Base-by-base conservation (phyloP, 1,140 invertebrate genomes). In the Zaprionus kolodkinae region DNA sequence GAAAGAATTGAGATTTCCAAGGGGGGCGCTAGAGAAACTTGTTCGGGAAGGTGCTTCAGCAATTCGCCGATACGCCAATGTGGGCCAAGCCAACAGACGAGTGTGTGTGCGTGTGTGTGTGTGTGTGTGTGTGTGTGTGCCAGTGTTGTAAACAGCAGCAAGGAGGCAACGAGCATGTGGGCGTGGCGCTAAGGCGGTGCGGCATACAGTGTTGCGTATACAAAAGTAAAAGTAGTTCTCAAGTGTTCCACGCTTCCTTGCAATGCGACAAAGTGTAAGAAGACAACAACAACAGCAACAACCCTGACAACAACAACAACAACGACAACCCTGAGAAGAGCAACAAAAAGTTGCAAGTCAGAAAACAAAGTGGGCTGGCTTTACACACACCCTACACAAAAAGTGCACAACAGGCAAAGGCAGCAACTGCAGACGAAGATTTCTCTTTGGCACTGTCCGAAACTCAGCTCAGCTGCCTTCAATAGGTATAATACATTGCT, bases 201-300 rank as follows among this genome's bases (percentile, higher is more conserved):
- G 59, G 64, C 68, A 40, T 68, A 81, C 56, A 76, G 76, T 79
- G 72, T 88, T 87, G 84, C 79, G 65, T 82, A 83, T 62, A 88
- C 84, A 87, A 88, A 87, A 88, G 83, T 88, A 87, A 87, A 87
- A 87, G 83, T 87, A 83, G 79, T 87, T 76, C 64, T 88, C 79
- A 77, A 86, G 83, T 87, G 83, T 35, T 65, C 69, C 76, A 79
- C 83, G 73, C 84, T 83, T 83, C 76, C 79, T 78, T 72, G 73
- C 82, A 81, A 86, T 86, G 82, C 82, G 79, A 86, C 82, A 87
- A 82, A 85, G 71, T 81, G 78, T 69, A 86, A 85, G 81, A 85
- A 81, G 59, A 77, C 81, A 84, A 21, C 55, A 70, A 64, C 15
- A 55, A 50, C 43, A 52, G 67, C 36, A 52, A 38, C 55, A 69